Evolutionary conservation across 2,113 vertebrate species (phyloP).

Genomic region (Philantomba maxwellii): DNA sequence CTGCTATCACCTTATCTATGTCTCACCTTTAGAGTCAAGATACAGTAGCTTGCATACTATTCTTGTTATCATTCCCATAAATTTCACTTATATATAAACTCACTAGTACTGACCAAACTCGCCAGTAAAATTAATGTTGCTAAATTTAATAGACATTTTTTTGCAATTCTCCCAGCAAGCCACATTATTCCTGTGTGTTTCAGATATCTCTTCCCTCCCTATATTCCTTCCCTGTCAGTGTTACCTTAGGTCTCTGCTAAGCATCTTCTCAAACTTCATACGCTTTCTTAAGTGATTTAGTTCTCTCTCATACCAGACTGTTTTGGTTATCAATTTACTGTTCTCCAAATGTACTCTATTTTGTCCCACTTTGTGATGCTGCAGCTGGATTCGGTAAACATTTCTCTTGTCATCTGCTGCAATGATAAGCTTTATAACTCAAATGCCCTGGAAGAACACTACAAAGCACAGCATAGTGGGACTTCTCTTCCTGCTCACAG

Average conservation of each 20-base stretch:
- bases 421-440: neutral
- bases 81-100: constrained; percentile 2
- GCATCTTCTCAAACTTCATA: neutral
- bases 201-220: neutral
- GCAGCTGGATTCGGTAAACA: neutral
- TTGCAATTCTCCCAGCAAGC: neutral
- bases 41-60: neutral
- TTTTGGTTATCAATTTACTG: neutral
- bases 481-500: neutral
- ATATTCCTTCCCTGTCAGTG: neutral
- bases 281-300: neutral
- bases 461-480: neutral
- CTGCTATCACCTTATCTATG: neutral
- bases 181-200: neutral
- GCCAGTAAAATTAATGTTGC: neutral
- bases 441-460: neutral
- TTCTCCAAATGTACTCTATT: neutral
- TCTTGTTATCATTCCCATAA: neutral
- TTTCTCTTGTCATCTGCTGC: neutral
- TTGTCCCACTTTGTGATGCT: neutral
- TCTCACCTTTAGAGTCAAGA: neutral
- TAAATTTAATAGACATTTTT: neutral
- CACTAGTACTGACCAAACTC: neutral
- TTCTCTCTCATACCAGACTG: neutral
- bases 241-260: neutral